A percentile compares a stretch with the other conserved stretches of the same genome.
These are phyloP conservation scores for Drosophila borborema DNA, from an alignment of 2,888 invertebrate genomes.

Conservation along the genomic window DNA sequence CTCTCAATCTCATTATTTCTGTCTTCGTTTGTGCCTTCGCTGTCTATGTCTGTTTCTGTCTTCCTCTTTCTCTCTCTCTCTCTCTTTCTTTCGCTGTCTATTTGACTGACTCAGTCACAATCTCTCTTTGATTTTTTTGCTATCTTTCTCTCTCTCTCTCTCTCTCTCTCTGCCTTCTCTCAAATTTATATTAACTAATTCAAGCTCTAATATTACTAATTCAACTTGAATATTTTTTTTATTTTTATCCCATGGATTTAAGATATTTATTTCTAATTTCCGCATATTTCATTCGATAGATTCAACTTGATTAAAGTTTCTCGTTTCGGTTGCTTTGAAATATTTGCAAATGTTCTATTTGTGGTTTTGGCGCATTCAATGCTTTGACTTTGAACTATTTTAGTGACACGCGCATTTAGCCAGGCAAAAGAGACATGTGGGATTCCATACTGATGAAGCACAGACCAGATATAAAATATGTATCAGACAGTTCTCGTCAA, in stretches of 20 bases:
- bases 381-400: constrained; percentile 16
- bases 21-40: too few species aligned
- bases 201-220: too few species aligned
- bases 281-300: not conserved
- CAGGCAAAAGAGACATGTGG: constrained; percentile 2
- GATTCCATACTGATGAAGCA: constrained; percentile 12
- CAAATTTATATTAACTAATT: too few species aligned
- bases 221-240: too few species aligned
- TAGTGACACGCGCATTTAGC: not conserved
- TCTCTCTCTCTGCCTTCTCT: not conserved
- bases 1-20: too few species aligned
- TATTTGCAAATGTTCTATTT: constrained; percentile 5
- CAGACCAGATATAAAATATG: constrained; percentile 44
- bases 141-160: not conserved
- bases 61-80: not conserved
- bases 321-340: not conserved
- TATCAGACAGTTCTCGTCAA: constrained; percentile 38
- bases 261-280: not conserved
- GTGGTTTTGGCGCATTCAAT: not conserved
- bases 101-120: not conserved
- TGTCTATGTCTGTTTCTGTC: not conserved
- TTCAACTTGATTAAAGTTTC: not conserved
- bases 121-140: not conserved
- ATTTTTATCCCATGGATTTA: too few species aligned
- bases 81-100: not conserved